Evolutionary conservation across 2,113 vertebrate genomes (phyloP).

Genomic region (Psettodes erumei): DNA sequence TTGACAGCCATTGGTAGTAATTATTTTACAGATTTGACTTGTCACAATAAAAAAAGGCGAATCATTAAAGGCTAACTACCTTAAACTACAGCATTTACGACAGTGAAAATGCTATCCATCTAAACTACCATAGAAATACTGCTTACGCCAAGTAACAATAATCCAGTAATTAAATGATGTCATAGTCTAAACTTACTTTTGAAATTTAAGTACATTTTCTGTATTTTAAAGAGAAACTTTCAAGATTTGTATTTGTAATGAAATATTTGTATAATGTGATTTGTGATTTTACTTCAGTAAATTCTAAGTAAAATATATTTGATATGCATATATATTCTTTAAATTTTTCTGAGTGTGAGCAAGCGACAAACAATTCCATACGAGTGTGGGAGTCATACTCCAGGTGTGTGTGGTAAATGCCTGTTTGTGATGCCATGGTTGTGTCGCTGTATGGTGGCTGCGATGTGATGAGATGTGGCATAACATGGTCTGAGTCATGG

Average conservation of each 20-base stretch:
- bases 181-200: background rate
- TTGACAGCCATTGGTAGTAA: background rate
- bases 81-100: background rate
- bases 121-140: background rate
- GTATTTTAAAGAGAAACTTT: background rate
- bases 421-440: too few species aligned
- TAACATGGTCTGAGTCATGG: slow-evolving; percentile 7
- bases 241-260: background rate
- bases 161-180: background rate
- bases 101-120: background rate
- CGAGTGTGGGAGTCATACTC: background rate
- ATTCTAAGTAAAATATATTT: background rate
- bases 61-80: background rate
- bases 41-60: background rate
- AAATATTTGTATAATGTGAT: too few species aligned
- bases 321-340: background rate
- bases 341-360: background rate
- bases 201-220: background rate
- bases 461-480: background rate
- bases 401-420: background rate
- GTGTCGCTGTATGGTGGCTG: too few species aligned
- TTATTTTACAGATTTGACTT: background rate
- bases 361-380: background rate
- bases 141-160: background rate
- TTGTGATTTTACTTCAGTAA: background rate